These are phyloP conservation scores for Polyergus mexicanus DNA, from an alignment of 1,140 invertebrate genomes.

Conservation along the genomic window DNA sequence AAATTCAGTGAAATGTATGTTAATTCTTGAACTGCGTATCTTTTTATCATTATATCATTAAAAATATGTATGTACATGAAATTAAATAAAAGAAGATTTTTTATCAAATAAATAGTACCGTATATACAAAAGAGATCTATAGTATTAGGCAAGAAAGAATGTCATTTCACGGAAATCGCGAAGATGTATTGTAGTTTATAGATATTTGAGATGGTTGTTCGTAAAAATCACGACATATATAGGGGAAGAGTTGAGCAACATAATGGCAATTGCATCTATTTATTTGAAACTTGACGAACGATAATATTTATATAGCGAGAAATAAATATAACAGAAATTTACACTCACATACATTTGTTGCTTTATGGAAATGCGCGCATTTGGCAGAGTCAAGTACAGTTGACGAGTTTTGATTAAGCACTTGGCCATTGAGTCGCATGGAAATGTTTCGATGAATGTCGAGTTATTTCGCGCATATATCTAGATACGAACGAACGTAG, in stretches of 20 bases:
- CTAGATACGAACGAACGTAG: not conserved
- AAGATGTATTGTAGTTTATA: not conserved
- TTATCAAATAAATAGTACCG: not conserved
- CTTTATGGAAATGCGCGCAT: conserved; percentile 32
- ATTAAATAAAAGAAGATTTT: not conserved
- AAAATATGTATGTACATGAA: not conserved
- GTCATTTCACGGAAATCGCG: not conserved
- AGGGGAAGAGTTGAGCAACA: not conserved
- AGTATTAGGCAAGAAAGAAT: not conserved
- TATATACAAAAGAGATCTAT: not conserved
- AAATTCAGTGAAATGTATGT: not conserved
- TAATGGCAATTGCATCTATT: conserved; percentile 15
- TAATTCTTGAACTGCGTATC: not conserved
- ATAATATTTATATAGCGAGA: not conserved
- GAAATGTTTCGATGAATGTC: conserved; percentile 42
- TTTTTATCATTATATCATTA: not conserved
- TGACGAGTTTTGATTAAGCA: conserved; percentile 52
- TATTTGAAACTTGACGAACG: not conserved
- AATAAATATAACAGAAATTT: not conserved
- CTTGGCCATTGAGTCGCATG: conserved; percentile 28
- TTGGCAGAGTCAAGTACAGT: not conserved
- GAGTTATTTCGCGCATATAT: conserved; percentile 32
- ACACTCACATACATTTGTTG: not conserved
- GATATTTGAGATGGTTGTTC: not conserved
- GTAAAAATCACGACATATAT: not conserved